Base-by-base conservation (phyloP, 2,888 invertebrate species). In the Drosophila testacea region DNA sequence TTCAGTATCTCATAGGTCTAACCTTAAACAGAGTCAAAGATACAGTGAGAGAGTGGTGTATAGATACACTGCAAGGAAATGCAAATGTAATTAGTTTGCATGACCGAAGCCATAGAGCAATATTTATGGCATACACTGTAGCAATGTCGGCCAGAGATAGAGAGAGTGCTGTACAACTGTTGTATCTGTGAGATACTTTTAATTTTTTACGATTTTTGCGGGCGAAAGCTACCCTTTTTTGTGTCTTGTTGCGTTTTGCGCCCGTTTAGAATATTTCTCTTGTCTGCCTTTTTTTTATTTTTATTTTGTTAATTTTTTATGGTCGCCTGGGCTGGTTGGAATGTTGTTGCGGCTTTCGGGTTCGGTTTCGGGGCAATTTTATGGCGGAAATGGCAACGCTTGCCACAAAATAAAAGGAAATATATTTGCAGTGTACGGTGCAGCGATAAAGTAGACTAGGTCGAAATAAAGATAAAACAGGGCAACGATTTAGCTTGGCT, bases 31-130 rank as follows among this genome's bases (percentile, higher is more conserved):
- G n/a, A 36, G 4, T 36, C n/a, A 22, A 22, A 36, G 50, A 36
- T 50, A 36, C 34, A 16, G 30, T 13, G 4, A 32, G 10, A 16
- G 6, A 6, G 34, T 50, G 34, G 4, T 11, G 11, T 1, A 36
- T 50, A 50, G 50, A 50, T 36, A 36, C 34, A 22, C 22, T 69
- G 59, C 38, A 60, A 52, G 46, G 46, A 71, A 76, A 85, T 85
- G 84, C 88, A 85, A 85, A 85, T 85, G 84, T 88, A 88, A 85
- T 85, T 85, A 85, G 84, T 85, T 85, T 85, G 86, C 88, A 86
- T 79, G 87, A 77, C 74, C 86, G 73, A 80, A 81, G 79, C 83
- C 83, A 88, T 79, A 88, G 74, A 88, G 88, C 85, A 83, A 83
- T 84, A 83, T 83, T 88, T 88, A 88, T 88, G 85, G 88, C 79